Percentiles rank a stretch among this genome's conserved stretches.
Conservation (phyloP, 64 coral and sea anemone species). For the Actinia tenebrosa region DNA sequence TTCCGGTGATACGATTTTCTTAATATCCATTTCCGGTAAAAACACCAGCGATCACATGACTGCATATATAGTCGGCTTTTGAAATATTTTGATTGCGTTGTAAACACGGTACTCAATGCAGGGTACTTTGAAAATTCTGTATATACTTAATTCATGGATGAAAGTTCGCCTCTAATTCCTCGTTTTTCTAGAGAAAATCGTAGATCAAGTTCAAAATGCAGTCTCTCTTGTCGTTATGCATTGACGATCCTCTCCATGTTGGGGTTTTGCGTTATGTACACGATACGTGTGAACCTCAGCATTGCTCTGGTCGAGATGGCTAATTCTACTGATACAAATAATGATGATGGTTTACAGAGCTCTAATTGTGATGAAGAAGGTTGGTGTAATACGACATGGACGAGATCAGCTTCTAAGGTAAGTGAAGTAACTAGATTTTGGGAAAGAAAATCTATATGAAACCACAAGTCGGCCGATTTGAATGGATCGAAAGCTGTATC, state of each 20-base stretch:
- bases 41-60: not conserved
- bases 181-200: not conserved
- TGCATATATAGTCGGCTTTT: not conserved
- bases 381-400: not conserved
- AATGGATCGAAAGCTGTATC: too few relatives aligned
- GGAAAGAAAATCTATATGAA: not conserved
- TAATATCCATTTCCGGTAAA: not conserved
- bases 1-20: not conserved
- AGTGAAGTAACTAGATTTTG: not conserved
- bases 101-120: too few relatives aligned
- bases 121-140: not conserved
- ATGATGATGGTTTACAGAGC: not conserved
- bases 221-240: not conserved
- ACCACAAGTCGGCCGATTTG: too few relatives aligned
- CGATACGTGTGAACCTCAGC: constrained; percentile 20
- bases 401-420: not conserved
- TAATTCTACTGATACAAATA: not conserved
- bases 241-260: not conserved
- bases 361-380: not conserved
- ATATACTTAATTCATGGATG: not conserved
- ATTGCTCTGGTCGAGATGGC: constrained; percentile 29
- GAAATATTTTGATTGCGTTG: too few relatives aligned
- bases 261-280: constrained; percentile 9
- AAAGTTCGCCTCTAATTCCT: not conserved
- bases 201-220: not conserved